A percentile compares a stretch with the other conserved stretches of the same genome.
These are phyloP conservation scores for Acrobasis consociella DNA, from an alignment of 2,888 invertebrate species.

Conservation along the genomic window DNA sequence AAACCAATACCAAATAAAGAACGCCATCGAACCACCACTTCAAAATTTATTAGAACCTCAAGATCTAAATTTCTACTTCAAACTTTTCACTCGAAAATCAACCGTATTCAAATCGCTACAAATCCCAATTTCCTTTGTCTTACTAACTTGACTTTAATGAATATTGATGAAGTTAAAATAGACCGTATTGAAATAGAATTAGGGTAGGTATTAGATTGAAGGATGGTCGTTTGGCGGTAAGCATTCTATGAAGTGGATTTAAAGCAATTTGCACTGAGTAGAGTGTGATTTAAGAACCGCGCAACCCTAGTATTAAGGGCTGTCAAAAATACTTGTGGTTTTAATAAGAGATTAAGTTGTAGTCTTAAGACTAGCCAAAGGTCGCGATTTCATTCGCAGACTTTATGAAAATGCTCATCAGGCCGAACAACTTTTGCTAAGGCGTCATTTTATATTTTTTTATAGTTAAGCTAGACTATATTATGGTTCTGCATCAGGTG, in stretches of 20 bases:
- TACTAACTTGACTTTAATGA: not conserved
- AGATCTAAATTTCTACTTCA: slow-evolving; percentile 16
- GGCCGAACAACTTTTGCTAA: too few relatives aligned
- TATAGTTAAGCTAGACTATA: too few relatives aligned
- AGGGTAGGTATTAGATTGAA: slow-evolving; percentile 1
- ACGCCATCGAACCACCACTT: slow-evolving; percentile 21
- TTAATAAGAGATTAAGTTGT: too few relatives aligned
- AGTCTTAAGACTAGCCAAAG: too few relatives aligned
- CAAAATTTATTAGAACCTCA: slow-evolving; percentile 22
- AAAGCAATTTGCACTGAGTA: slow-evolving; percentile 67
- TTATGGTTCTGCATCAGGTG: too few relatives aligned
- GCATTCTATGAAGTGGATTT: slow-evolving; percentile 71
- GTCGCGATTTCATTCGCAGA: too few relatives aligned
- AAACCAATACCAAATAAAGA: slow-evolving; percentile 17
- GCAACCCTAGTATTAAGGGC: slow-evolving; percentile 34
- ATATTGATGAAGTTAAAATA: not conserved
- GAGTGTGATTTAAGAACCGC: slow-evolving; percentile 63
- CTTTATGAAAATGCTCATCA: too few relatives aligned
- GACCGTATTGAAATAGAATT: slow-evolving; percentile 4
- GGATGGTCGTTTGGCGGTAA: slow-evolving; percentile 54
- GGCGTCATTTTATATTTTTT: too few relatives aligned
- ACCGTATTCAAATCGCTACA: not conserved
- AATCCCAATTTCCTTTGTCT: not conserved
- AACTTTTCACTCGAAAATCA: not conserved
- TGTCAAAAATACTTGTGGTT: slow-evolving; percentile 21